These are phyloP conservation scores for Drosophila kanekoi DNA, from an alignment of 2,888 invertebrate species.

Conservation along the genomic window DNA sequence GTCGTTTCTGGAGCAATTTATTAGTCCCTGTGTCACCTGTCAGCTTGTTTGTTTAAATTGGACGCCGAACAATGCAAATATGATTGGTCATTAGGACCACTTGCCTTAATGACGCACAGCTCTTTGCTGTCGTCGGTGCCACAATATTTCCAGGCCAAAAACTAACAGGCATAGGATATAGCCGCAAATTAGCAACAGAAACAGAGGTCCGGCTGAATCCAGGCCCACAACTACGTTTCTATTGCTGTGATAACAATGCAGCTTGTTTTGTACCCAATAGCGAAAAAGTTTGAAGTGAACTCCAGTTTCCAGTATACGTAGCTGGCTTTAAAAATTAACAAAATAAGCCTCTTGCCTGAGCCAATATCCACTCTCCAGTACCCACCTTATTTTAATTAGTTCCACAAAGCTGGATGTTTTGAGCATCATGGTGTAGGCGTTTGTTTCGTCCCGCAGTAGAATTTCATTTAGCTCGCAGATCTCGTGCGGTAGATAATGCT, in stretches of 20 bases:
- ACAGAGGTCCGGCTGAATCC: conserved; percentile 82
- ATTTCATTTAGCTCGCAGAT: conserved; percentile 84
- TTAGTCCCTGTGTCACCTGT: conserved; percentile 51
- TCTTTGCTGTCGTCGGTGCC: conserved; percentile 40
- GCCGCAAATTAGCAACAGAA: conserved; percentile 70
- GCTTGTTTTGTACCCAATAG: conserved; percentile 75
- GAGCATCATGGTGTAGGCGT: conserved; percentile 50
- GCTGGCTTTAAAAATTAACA: conserved; percentile 46
- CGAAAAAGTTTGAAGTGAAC: conserved; percentile 69
- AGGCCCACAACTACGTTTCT: conserved; percentile 78
- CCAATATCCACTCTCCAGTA: too few relatives aligned
- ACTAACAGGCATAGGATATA: conserved; percentile 67
- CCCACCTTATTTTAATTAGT: conserved; percentile 60
- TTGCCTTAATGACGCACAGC: conserved; percentile 34
- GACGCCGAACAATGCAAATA: conserved; percentile 9
- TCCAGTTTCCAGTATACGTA: conserved; percentile 81
- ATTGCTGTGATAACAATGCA: conserved; percentile 77
- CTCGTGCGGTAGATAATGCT: conserved; percentile 78
- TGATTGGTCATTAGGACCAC: conserved; percentile 27
- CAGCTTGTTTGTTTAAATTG: conserved; percentile 67
- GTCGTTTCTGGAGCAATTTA: conserved; percentile 38
- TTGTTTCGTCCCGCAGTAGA: conserved; percentile 66
- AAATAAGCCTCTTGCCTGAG: neutral
- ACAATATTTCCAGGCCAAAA: conserved; percentile 73
- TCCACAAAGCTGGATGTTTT: conserved; percentile 81